phyloP scores from a whole-genome alignment of 2,113 vertebrate genomes.

The Crotalus helleri region DNA sequence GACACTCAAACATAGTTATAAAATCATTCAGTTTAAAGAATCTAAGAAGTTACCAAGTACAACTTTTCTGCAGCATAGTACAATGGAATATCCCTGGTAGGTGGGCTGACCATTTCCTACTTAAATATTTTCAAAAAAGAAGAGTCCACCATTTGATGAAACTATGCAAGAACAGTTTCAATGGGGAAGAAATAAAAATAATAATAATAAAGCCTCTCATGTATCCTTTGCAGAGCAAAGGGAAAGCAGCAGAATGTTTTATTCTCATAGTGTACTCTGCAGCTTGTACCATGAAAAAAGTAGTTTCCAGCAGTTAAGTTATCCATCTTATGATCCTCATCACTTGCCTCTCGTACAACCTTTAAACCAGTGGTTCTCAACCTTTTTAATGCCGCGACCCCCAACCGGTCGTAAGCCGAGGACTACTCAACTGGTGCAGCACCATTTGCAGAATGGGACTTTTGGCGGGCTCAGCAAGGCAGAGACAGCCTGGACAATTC shows the following conservation, averaged over 20 bases:
- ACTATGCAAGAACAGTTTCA: neutral
- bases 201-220: too few relatives aligned
- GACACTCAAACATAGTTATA: neutral
- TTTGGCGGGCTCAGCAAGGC: too few relatives aligned
- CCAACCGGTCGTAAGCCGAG: too few relatives aligned
- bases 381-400: too few relatives aligned
- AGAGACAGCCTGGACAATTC: too few relatives aligned
- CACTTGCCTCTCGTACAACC: neutral
- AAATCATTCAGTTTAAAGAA: neutral
- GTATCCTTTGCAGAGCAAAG: too few relatives aligned
- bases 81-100: neutral
- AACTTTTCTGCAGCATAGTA: neutral
- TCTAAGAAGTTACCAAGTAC: neutral
- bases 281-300: neutral
- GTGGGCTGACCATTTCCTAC: neutral
- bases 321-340: neutral
- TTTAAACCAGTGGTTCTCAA: neutral
- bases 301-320: neutral
- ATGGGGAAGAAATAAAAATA: neutral
- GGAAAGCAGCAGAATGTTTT: too few relatives aligned
- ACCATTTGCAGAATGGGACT: too few relatives aligned
- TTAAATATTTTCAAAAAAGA: too few relatives aligned
- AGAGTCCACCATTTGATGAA: neutral
- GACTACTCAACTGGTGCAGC: too few relatives aligned
- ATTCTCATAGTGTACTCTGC: neutral